Evolutionary conservation across 2,888 invertebrate genomes (phyloP), one percentile per base, ranked within the genome.

Genomic region (Coenonympha glycerion): DNA sequence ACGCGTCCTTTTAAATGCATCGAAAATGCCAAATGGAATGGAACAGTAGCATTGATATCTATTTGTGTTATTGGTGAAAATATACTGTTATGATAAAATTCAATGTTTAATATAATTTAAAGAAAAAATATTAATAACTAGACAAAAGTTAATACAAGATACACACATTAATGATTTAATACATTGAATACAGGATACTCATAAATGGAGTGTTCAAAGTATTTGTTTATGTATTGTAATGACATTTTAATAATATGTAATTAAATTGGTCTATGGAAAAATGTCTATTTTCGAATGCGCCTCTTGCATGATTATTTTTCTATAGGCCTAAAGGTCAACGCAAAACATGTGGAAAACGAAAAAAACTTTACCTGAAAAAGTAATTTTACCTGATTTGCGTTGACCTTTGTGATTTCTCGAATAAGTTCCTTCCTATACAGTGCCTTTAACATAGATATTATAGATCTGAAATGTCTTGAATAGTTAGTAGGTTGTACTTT

Each of bases 391-490:
- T 15, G 1, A 9, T 39, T 15, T 24, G 24, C 9, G 8, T 5
- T 15, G 22, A 9, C 3, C 13, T 39, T 24, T 22, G 4, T n/a
- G 2, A 6, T 21, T 18, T 48, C 19, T 52, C 31, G 26, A 49
- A 48, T 52, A 36, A 44, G 33, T 44, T 31, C 44, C 44, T 44
- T 44, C 21, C 21, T 15, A 9, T 39, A 44, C 21, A 9, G 55
- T 49, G 47, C 44, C 45, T 41, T 55, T 48, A 57, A 53, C 55
- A 53, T 60, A 51, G 47, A 30, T 37, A n/a, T n/a, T n/a, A 36
- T 42, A 44, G 58, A 58, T 58, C 58, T 58, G 56, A 56, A 44
- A 2, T 48, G 19, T 46, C 41, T 26, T 48, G n/a, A 41, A 30
- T 51, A 53, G 33, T 44, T n/a, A n/a, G n/a, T n/a, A n/a, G 2